Conservation (phyloP, 1,140 invertebrate genomes). For the Listronotus oregonensis region DNA sequence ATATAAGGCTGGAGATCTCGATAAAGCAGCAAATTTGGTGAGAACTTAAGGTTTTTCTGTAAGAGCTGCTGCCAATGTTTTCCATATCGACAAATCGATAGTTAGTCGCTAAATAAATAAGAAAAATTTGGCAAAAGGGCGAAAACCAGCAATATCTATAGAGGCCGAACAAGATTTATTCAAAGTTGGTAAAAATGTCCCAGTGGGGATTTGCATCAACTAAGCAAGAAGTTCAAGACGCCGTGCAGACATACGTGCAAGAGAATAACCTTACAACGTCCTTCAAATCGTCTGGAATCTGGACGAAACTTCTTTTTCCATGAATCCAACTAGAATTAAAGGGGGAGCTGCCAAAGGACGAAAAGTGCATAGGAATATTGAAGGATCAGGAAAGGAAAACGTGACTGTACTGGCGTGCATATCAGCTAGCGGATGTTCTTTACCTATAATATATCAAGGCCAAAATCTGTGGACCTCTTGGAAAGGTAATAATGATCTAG, state of each 20-base stretch:
- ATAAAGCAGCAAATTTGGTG: too few species aligned
- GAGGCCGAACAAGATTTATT: background rate
- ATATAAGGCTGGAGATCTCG: too few species aligned
- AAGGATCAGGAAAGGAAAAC: constrained; percentile 27
- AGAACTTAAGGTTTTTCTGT: too few species aligned
- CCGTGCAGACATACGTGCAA: constrained; percentile 17
- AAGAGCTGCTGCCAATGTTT: background rate
- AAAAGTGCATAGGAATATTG: constrained; percentile 19
- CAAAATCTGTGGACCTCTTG: background rate
- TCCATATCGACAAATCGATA: background rate
- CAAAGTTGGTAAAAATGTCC: constrained; percentile 1
- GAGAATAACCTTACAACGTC: constrained; percentile 25
- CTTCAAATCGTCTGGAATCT: constrained; percentile 17
- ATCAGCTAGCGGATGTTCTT: constrained; percentile 8
- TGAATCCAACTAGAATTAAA: constrained; percentile 16
- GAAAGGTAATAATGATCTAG: too few species aligned
- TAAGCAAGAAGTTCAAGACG: constrained; percentile 9
- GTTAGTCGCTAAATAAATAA: background rate
- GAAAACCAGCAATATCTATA: constrained; percentile 2
- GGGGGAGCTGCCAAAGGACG: constrained; percentile 7
- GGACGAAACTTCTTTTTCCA: constrained; percentile 18
- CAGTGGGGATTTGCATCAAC: constrained; percentile 28
- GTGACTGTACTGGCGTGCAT: constrained; percentile 17
- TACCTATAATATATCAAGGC: constrained; percentile 1
- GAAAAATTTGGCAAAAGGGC: background rate